phyloP scores from a whole-genome alignment of 2,113 vertebrate genomes.

The Coregonus clupeaformis region DNA sequence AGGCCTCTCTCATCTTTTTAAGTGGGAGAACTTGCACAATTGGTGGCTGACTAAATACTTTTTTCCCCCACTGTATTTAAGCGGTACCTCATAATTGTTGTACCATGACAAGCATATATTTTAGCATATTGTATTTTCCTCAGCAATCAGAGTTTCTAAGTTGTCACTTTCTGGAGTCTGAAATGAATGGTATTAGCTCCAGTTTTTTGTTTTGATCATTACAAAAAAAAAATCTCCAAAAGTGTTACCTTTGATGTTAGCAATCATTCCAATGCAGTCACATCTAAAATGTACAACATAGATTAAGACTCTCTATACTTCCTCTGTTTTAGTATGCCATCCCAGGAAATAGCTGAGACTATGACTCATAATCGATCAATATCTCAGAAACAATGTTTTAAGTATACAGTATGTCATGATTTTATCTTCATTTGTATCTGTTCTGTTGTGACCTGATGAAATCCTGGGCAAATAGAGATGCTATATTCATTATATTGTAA shows the following conservation, averaged over 20 bases:
- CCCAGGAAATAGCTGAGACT: background rate
- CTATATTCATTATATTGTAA: too few species aligned
- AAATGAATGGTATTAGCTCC: constrained; percentile 30
- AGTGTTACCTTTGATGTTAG: constrained; percentile 54
- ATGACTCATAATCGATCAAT: too few species aligned
- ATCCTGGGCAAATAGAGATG: too few species aligned
- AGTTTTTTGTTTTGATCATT: background rate
- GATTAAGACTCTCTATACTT: constrained; percentile 36
- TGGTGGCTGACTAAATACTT: too few species aligned
- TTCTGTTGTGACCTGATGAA: too few species aligned
- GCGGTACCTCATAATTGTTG: background rate
- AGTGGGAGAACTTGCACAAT: too few species aligned
- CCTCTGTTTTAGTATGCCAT: background rate
- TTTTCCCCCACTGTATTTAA: too few species aligned
- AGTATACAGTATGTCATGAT: constrained; percentile 2
- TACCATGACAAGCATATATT: background rate
- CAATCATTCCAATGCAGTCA: constrained; percentile 60
- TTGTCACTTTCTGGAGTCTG: background rate
- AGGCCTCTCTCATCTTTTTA: too few species aligned
- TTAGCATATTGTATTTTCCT: too few species aligned
- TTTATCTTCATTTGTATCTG: constrained; percentile 24
- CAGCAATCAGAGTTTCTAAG: too few species aligned
- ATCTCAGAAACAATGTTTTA: background rate
- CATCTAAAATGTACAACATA: constrained; percentile 61
- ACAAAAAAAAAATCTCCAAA: constrained; percentile 18